Base-by-base conservation (phyloP, 2,888 invertebrate species). In the Brachypterus glaber region DNA sequence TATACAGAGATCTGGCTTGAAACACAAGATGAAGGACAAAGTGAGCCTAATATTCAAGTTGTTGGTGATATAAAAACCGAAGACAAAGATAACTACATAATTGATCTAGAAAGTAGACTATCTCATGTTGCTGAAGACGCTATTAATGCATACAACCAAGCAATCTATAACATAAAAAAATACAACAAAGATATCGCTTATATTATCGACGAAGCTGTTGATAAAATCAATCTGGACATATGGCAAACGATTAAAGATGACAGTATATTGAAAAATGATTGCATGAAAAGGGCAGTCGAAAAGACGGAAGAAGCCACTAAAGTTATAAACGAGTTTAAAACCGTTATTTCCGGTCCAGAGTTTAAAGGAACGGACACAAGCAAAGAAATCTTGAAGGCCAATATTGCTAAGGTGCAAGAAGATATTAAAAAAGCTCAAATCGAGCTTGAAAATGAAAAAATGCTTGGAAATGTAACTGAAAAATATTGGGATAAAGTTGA, bases 401-500 rank as follows among this genome's bases (percentile, higher is more conserved):
- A 74, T 57, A 71, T 79, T 44, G 68, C 54, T 5, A 59, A 58
- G 62, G 49, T 77, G 11, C 58, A 70, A 5, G 67, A 70, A 0
- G 80, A 83, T 48, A 70, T 87, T 2, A 63, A 67, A 16, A 59
- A 58, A 0, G 78, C 77, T 0, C 79, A 79, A 51, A 66, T 70
- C 3, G 70, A 69, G 4, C 76, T 76, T 38, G 74, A 74, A 14
- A 58, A 62, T 0, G 77, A 78, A 41, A 57, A 69, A 30, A 71
- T 73, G 16, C 66, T 68, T 30, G 68, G 79, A 0, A 72, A 70
- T 30, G 67, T 89, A 1, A 76, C 83, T 12, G 82, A 87, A 45
- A 81, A 77, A 53, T 92, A 87, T 58, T 88, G 89, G 81, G 79
- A 78, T 36, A 79, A 86, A 67, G 86, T 87, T 54, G 71, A 74